Evolutionary conservation across 2,113 vertebrate species (phyloP).

Genomic region (Oncorhynchus kisutch): DNA sequence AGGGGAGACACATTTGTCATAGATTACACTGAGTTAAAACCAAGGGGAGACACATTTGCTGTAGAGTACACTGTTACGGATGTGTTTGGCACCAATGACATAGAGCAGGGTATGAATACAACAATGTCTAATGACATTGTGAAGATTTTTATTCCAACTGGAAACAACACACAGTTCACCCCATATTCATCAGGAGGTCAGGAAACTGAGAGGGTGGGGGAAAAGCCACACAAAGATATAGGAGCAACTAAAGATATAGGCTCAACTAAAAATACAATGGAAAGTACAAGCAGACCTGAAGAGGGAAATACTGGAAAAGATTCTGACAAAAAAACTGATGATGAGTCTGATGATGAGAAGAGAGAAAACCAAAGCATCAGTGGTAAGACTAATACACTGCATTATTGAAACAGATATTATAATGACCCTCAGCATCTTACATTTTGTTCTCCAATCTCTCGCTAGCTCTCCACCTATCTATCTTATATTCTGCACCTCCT

Average conservation of each 20-base stretch:
- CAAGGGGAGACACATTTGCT: constrained; percentile 50
- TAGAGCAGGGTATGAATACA: constrained; percentile 44
- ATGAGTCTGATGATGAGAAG: constrained; percentile 45
- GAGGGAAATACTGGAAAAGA: constrained; percentile 29
- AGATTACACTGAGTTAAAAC: constrained; percentile 42
- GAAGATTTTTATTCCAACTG: constrained; percentile 32
- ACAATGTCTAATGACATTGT: constrained; percentile 11
- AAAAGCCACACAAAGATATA: constrained; percentile 12
- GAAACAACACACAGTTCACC: constrained; percentile 52
- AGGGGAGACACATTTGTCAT: neutral
- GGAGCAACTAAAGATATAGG: too few species aligned
- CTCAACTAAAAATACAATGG: neutral
- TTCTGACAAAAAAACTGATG: constrained; percentile 36
- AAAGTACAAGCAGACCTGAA: neutral
- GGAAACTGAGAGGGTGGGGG: constrained; percentile 31
- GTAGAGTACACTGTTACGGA: constrained; percentile 31
- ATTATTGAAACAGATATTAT: neutral
- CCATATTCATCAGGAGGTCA: constrained; percentile 47
- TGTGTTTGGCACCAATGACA: constrained; percentile 38
- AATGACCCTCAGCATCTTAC: neutral
- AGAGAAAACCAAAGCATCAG: constrained; percentile 65
- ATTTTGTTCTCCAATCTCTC: neutral
- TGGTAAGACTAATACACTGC: constrained; percentile 46
- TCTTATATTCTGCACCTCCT: neutral
- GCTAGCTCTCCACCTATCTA: neutral